These are phyloP conservation scores for Onychomys leucogaster DNA, from an alignment of 2,797 vertebrate genomes.

Conservation along the genomic window DNA sequence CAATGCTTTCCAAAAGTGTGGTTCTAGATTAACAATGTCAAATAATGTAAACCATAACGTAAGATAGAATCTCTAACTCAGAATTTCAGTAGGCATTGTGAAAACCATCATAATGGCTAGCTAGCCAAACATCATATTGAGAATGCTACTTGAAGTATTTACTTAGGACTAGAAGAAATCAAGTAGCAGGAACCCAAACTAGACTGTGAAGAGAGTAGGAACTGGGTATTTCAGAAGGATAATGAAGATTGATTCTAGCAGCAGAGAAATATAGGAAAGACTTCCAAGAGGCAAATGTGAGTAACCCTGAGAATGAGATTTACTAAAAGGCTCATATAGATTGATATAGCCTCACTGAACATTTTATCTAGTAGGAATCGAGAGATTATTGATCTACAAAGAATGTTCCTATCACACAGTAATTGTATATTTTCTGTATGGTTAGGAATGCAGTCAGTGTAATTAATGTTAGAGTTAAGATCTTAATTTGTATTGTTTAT, in stretches of 20 bases:
- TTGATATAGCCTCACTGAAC: neutral
- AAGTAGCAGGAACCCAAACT: neutral
- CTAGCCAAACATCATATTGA: neutral
- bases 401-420: neutral
- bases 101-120: neutral
- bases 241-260: neutral
- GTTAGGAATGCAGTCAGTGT: neutral
- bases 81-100: neutral
- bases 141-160: neutral
- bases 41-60: neutral
- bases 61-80: neutral
- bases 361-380: neutral
- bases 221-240: neutral
- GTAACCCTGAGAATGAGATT: neutral
- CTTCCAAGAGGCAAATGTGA: neutral
- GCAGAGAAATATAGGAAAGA: neutral
- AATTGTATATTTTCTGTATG: neutral
- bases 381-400: neutral
- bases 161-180: neutral
- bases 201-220: neutral
- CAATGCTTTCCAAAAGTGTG: neutral
- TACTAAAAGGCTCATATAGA: neutral
- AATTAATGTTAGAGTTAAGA: neutral
- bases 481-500: neutral
- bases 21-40: neutral